Conservation (phyloP, 30 jellyfish, hydroid and myxozoan species). For the Hydra vulgaris region DNA sequence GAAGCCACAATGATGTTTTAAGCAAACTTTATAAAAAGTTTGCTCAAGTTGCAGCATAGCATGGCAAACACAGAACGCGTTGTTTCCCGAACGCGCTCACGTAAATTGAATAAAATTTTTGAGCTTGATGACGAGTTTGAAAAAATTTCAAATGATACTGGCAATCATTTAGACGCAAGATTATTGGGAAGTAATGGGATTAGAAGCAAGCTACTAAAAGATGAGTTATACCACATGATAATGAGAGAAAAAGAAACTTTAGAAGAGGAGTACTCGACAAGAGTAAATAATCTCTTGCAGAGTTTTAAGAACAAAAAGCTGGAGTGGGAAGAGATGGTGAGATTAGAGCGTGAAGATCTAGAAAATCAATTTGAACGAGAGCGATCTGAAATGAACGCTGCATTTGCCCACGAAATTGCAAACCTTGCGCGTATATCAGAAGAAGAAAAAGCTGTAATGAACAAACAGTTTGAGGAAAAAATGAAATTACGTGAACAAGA, state of each 20-base stretch:
- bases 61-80: neutral
- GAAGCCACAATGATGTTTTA: too few species aligned
- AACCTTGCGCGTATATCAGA: conserved; percentile 42
- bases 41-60: too few species aligned
- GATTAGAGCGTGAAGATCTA: conserved; percentile 63
- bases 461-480: conserved; percentile 20
- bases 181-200: neutral
- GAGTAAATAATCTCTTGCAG: conserved; percentile 60
- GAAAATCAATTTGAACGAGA: conserved; percentile 74
- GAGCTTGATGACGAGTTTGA: neutral
- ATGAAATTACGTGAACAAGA: conserved; percentile 26
- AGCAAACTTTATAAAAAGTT: neutral
- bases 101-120: neutral
- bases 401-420: conserved; percentile 62
- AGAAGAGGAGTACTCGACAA: conserved; percentile 55
- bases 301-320: conserved; percentile 63
- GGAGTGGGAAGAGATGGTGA: conserved; percentile 91
- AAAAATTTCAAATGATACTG: neutral
- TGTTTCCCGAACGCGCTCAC: neutral
- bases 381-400: conserved; percentile 50
- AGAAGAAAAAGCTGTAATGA: conserved; percentile 54
- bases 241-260: conserved; percentile 73
- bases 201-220: conserved; percentile 56
- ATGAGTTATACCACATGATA: conserved; percentile 64
- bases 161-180: neutral